These are phyloP conservation scores for Drosophila burlai DNA, from an alignment of 1,140 invertebrate species.

Conservation along the genomic window DNA sequence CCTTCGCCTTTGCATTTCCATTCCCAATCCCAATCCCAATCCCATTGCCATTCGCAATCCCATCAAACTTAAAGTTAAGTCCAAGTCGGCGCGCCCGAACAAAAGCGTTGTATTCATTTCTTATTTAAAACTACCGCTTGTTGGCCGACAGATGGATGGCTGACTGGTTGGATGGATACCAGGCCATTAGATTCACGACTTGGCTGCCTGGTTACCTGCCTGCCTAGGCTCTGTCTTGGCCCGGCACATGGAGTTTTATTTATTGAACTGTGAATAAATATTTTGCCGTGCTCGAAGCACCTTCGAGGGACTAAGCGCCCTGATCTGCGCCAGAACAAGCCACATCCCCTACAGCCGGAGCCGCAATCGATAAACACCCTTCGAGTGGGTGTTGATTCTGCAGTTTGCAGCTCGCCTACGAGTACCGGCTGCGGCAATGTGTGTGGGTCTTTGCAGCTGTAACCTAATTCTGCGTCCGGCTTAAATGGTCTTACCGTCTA, in stretches of 20 bases:
- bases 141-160: conserved; percentile 35
- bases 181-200: conserved; percentile 47
- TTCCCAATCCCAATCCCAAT: conserved; percentile 10
- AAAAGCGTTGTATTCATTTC: conserved; percentile 74
- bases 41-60: conserved; percentile 17
- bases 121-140: conserved; percentile 70
- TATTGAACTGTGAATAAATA: conserved; percentile 82
- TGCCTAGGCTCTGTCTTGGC: conserved; percentile 11
- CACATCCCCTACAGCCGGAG: conserved; percentile 15
- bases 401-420: conserved; percentile 52
- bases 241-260: conserved; percentile 64
- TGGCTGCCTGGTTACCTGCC: conserved; percentile 10
- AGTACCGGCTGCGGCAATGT: conserved; percentile 53
- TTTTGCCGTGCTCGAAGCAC: conserved; percentile 61
- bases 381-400: conserved; percentile 62
- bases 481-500: conserved; percentile 79
- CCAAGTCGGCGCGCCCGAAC: conserved; percentile 55
- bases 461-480: conserved; percentile 71
- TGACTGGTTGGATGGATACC: conserved; percentile 39
- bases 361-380: conserved; percentile 67
- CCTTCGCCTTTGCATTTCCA: conserved; percentile 1
- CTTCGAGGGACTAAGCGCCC: conserved; percentile 27
- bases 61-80: conserved; percentile 47
- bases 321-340: conserved; percentile 38
- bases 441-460: conserved; percentile 34